Base-by-base conservation (phyloP, 2,113 vertebrate genomes). In the Anarrhichthys ocellatus region DNA sequence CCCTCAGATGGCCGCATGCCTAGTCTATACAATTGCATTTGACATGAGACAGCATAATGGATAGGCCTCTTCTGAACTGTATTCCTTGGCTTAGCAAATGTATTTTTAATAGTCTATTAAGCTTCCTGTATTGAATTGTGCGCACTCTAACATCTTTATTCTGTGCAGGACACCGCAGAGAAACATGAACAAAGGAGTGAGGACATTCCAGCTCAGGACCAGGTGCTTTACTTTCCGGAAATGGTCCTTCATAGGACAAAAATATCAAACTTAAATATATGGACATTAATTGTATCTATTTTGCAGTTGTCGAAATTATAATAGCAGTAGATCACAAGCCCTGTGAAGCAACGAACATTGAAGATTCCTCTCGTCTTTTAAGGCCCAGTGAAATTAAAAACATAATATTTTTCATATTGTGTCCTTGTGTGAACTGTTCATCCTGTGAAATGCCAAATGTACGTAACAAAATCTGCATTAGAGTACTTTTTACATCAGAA, bases 31-130 rank as follows among this genome's bases (percentile, higher is more conserved):
- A 81, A 50, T 62, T 70, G 27, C 62, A 22, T 77, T 29, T 84
- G 68, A 82, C 44, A 78, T 81, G 75, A 84, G 74, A 65, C 56
- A 61, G 70, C 22, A 72, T 80, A 78, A 82, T 87, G 76, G 50
- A 86, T 66, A 74, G 68, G 72, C 72, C 36, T 83, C 63, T 76
- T 76, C 71, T 69, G 11, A 72, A 29, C 75, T 77, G 36, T 58
- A 63, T 61, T 66, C 42, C 63, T 73, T 73, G 67, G 63, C 4
- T 82, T 74, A 68, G 68, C 59, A 82, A 84, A 83, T 80, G 38
- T 72, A 75, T 77, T 81, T 80, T 68, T 75, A 65, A 77, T 82
- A 29, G 50, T 69, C 63, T 50, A 34, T 81, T 71, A 59, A 36
- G 9, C 44, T 4, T 71, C 36, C 34, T 32, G 77, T 76, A 75